Conservation (phyloP, 2,797 vertebrate species). For the Enteromius radiatus region DNA sequence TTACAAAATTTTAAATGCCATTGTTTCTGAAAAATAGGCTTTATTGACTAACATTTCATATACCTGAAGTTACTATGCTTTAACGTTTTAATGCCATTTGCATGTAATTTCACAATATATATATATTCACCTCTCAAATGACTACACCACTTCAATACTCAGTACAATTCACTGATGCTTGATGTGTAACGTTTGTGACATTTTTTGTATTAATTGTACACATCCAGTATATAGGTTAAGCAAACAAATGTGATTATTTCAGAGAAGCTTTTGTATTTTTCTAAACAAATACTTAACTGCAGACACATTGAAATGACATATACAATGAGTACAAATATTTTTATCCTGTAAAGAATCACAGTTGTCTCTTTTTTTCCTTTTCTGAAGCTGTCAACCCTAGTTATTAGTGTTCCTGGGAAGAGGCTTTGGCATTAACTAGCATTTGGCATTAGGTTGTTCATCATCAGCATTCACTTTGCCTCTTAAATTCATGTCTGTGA, state of each 20-base stretch:
- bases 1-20: too few relatives aligned
- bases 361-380: background rate
- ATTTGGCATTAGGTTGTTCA: conserved; percentile 4
- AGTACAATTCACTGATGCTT: background rate
- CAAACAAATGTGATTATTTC: background rate
- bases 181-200: too few relatives aligned
- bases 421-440: conserved; percentile 48
- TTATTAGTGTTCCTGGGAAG: conserved; percentile 67
- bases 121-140: too few relatives aligned
- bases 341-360: background rate
- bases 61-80: too few relatives aligned
- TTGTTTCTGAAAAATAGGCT: too few relatives aligned
- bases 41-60: too few relatives aligned
- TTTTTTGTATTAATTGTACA: background rate
- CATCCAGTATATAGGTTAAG: background rate
- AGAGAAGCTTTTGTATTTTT: background rate
- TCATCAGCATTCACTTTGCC: conserved; percentile 76
- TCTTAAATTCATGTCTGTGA: conserved; percentile 68
- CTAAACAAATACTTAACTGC: background rate
- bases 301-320: background rate
- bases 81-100: too few relatives aligned
- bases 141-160: background rate
- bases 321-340: background rate
- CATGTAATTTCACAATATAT: too few relatives aligned
- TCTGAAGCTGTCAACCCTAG: background rate